Percentiles rank a stretch among this genome's conserved stretches.
These are phyloP conservation scores for Umimayanthus chanpuru DNA, from an alignment of 92 coral and sea anemone genomes.

Conservation along the genomic window DNA sequence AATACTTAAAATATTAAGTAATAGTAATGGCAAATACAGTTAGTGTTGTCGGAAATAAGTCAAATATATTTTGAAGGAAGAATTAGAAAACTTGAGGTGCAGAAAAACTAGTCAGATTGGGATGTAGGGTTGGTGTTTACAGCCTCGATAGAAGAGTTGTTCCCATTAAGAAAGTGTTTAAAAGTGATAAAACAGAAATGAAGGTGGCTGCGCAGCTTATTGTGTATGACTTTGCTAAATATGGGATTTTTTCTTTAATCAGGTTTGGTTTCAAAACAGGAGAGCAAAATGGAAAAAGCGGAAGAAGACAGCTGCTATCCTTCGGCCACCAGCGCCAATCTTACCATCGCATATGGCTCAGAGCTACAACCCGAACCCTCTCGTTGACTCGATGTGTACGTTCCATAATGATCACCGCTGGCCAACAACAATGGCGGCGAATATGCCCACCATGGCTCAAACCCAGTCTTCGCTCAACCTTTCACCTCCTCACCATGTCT, in stretches of 20 bases:
- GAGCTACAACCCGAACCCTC: slow-evolving; percentile 92
- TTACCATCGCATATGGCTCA: slow-evolving; percentile 99
- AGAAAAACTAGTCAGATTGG: too few species aligned
- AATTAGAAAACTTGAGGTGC: too few species aligned
- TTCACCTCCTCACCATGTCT: slow-evolving; percentile 92
- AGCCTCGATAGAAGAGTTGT: too few species aligned
- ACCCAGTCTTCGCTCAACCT: slow-evolving; percentile 87
- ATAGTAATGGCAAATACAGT: too few species aligned
- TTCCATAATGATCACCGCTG: slow-evolving; percentile 99
- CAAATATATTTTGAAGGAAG: too few species aligned
- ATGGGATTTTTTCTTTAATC: not conserved
- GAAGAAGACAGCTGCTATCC: slow-evolving; percentile 96
- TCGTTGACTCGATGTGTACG: slow-evolving; percentile 89
- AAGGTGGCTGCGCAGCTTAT: not conserved
- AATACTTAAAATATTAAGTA: too few species aligned
- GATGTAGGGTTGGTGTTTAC: too few species aligned
- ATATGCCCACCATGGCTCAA: slow-evolving; percentile 99
- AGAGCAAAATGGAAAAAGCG: slow-evolving; percentile 99
- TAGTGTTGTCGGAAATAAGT: too few species aligned
- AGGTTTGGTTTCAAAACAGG: slow-evolving; percentile 99
- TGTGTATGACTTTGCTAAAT: not conserved
- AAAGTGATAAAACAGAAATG: not conserved
- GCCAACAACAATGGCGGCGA: slow-evolving; percentile 95
- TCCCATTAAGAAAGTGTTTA: too few species aligned
- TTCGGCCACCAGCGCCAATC: slow-evolving; percentile 99